These are phyloP conservation scores for Trichogramma pretiosum DNA, from an alignment of 1,140 invertebrate genomes.

Conservation along the genomic window DNA sequence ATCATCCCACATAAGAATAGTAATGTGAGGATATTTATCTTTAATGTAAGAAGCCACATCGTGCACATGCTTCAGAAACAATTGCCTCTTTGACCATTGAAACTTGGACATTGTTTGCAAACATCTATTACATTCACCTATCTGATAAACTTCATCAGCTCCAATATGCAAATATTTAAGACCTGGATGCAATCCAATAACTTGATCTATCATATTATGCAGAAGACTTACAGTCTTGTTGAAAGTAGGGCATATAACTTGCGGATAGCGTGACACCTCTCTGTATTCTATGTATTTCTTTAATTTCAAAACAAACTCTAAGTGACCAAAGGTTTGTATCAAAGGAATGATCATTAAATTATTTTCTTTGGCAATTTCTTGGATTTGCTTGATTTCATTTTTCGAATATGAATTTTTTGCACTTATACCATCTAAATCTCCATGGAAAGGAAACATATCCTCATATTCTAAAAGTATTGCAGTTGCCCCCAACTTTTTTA, in stretches of 20 bases:
- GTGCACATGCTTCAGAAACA: conserved; percentile 66
- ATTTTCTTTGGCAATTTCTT: conserved; percentile 54
- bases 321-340: conserved; percentile 91
- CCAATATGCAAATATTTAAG: conserved; percentile 68
- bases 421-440: conserved; percentile 54
- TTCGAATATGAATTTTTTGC: conserved; percentile 71
- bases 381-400: conserved; percentile 58
- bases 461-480: conserved; percentile 91
- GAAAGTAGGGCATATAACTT: conserved; percentile 73
- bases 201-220: conserved; percentile 75
- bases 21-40: conserved; percentile 52
- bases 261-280: conserved; percentile 66
- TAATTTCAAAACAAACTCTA: conserved; percentile 83
- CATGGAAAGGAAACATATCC: conserved; percentile 92
- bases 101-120: conserved; percentile 45
- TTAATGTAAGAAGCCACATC: conserved; percentile 54
- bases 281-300: conserved; percentile 63
- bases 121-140: conserved; percentile 72
- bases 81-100: conserved; percentile 42
- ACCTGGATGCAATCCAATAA: conserved; percentile 51
- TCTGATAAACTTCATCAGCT: conserved; percentile 74
- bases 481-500: conserved; percentile 72
- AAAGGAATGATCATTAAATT: conserved; percentile 80
- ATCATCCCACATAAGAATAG: conserved; percentile 88
- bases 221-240: conserved; percentile 64